Percentiles rank a stretch among this genome's conserved stretches.
These are phyloP conservation scores for Chaenodraco wilsoni DNA, from an alignment of 2,797 vertebrate species.

Conservation along the genomic window DNA sequence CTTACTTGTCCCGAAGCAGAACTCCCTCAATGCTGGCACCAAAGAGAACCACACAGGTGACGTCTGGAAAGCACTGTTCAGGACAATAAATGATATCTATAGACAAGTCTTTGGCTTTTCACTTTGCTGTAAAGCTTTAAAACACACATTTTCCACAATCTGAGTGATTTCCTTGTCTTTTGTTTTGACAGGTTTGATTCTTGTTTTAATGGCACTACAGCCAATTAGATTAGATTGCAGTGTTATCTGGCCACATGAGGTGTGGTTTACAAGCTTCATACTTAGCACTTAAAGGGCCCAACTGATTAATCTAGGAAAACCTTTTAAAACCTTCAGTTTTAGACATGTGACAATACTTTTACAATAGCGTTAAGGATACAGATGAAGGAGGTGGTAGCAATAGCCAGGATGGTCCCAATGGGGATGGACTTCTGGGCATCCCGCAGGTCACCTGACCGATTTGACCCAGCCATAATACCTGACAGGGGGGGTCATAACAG, in stretches of 20 bases:
- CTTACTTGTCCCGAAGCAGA: conserved; percentile 95
- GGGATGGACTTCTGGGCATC: conserved; percentile 97
- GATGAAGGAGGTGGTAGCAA: conserved; percentile 92
- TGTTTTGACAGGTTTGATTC: neutral
- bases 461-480: conserved; percentile 98
- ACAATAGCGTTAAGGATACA: conserved; percentile 87
- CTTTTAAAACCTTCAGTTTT: neutral
- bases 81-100: conserved; percentile 54
- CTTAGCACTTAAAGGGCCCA: neutral
- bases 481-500: conserved; percentile 2
- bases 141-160: neutral
- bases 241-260: neutral
- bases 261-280: neutral
- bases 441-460: conserved; percentile 93
- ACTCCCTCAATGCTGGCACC: conserved; percentile 95
- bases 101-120: neutral
- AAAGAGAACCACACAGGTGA: conserved; percentile 91
- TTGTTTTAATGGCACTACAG: neutral
- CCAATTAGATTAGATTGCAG: neutral
- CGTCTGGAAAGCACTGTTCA: conserved; percentile 82
- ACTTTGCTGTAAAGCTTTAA: neutral
- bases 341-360: neutral
- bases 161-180: neutral
- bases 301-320: neutral
- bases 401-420: conserved; percentile 94